Evolutionary conservation across 2,113 vertebrate genomes (phyloP).

Genomic region (Paramisgurnus dabryanus): DNA sequence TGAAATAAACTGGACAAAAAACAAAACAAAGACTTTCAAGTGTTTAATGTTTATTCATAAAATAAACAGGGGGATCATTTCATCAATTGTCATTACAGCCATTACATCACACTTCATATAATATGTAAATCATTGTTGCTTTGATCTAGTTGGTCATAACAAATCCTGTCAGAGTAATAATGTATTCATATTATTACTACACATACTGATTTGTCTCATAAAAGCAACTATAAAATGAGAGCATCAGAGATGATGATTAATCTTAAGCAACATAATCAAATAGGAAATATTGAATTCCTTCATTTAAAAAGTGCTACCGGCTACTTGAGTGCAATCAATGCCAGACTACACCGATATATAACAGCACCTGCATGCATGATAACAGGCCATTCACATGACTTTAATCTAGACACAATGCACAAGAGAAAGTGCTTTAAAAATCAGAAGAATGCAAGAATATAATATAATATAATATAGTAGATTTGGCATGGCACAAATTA

Average conservation of each 20-base stretch:
- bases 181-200: background rate
- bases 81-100: constrained; percentile 23
- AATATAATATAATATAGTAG: constrained; percentile 19
- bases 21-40: background rate
- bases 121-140: background rate
- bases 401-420: constrained; percentile 4
- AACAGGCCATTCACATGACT: background rate
- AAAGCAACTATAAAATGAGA: constrained; percentile 30
- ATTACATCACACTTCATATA: background rate
- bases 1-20: background rate
- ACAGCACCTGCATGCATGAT: constrained; percentile 20
- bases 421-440: constrained; percentile 17
- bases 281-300: constrained; percentile 28
- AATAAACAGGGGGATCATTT: constrained; percentile 23
- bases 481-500: constrained; percentile 41
- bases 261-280: constrained; percentile 33
- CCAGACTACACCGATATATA: background rate
- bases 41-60: constrained; percentile 47
- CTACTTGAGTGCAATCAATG: constrained; percentile 8
- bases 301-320: constrained; percentile 10
- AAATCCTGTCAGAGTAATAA: constrained; percentile 14
- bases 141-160: constrained; percentile 21
- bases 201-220: constrained; percentile 10
- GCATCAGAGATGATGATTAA: background rate
- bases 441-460: background rate